Evolutionary conservation across 2,797 vertebrate species (phyloP), one percentile per base, ranked within the genome.

Genomic region (Gorsachius magnificus): DNA sequence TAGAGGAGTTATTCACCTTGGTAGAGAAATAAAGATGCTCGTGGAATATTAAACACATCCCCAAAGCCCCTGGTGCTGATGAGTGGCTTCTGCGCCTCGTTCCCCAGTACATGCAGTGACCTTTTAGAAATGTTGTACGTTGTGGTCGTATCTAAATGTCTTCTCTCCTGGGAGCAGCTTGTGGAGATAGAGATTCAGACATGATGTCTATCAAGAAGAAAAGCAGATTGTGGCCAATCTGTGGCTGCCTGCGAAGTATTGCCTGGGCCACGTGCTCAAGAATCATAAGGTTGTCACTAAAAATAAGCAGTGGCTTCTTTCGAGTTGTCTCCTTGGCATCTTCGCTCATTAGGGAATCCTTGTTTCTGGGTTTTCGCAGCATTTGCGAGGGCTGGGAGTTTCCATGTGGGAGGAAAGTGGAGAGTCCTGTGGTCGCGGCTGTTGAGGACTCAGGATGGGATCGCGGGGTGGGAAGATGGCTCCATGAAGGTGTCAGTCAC

Each of bases 131-230:
- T 41, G 90, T 45, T 96, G 83, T 57, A 82, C 53, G 1, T 53
- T 48, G 90, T 87, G 87, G 95, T 87, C 4, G 31, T 94, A 76
- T 83, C 87, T 53, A 95, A 97, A 97, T 95, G 96, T 93, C 95
- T 94, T 36, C 90, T 87, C 94, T 79, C 83, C 64, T 11, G 96
- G 60, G 96, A 96, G 88, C 94, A 70, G 91, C 95, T 87, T 51
- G 87, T 79, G 64, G 85, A 93, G 91, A 93, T 83, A 94, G 80
- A 97, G 95, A 96, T 90, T 94, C 95, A 97, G 96, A 95, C 74
- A 15, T 31, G 93, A 91, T 91, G 93, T 95, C 96, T 97, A 70
- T 96, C 95, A 94, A 93, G 93, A 90, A 94, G 95, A 79, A 69
- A 79, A 97, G 96, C 94, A 96, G 96, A 95, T 90, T 96, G 94